Percentiles rank a stretch among this genome's conserved stretches.
Conservation (phyloP, 1,140 invertebrate genomes). For the Chelonus insularis region DNA sequence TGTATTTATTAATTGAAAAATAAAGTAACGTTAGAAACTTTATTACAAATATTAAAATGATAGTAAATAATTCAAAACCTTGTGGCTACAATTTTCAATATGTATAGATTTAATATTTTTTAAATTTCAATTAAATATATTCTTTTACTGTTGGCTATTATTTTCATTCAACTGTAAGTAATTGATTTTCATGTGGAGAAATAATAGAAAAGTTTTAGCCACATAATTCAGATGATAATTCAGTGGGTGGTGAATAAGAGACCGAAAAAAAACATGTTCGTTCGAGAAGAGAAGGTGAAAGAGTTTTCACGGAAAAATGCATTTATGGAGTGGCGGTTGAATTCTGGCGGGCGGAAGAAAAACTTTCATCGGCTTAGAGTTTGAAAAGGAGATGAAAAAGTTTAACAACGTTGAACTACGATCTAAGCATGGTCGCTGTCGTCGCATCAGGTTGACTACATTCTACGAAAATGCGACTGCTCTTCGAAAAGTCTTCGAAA, state of each 20-base stretch:
- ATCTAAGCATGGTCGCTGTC: conserved; percentile 31
- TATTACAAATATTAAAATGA: too few relatives aligned
- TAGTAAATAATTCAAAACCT: too few relatives aligned
- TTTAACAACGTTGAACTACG: conserved; percentile 52
- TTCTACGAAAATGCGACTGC: background rate
- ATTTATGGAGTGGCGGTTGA: conserved; percentile 48
- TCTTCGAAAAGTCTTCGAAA: conserved; percentile 6
- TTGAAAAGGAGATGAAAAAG: conserved; percentile 55
- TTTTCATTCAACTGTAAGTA: too few relatives aligned
- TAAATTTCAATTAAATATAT: too few relatives aligned
- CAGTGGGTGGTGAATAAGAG: background rate
- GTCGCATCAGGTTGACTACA: conserved; percentile 1
- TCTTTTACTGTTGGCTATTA: too few relatives aligned
- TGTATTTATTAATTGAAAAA: too few relatives aligned
- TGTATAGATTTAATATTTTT: too few relatives aligned
- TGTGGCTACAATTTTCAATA: too few relatives aligned
- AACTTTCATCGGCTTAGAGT: conserved; percentile 52
- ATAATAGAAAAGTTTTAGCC: background rate
- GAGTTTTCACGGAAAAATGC: conserved; percentile 36
- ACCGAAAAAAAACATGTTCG: background rate
- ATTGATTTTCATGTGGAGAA: background rate
- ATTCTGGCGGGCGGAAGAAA: conserved; percentile 38
- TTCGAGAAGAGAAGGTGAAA: conserved; percentile 22
- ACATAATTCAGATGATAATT: conserved; percentile 1
- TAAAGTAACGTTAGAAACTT: too few relatives aligned